phyloP scores from a whole-genome alignment of 2,888 invertebrate genomes.

The Antheraea yamamai region DNA sequence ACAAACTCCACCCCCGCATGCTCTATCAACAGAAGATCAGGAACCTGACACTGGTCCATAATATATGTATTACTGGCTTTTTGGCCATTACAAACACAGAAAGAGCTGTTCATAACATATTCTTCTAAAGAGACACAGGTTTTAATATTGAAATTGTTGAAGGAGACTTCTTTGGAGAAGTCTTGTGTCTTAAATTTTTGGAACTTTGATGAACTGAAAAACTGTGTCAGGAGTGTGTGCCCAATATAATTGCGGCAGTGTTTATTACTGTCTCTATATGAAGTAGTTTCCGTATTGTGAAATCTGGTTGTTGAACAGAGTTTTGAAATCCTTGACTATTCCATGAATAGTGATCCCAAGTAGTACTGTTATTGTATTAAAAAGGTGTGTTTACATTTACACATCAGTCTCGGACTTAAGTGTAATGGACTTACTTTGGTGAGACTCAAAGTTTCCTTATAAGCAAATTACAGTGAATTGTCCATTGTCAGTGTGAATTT shows the following conservation, averaged over 20 bases:
- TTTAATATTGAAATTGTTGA: neutral
- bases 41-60: conserved; percentile 73
- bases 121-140: conserved; percentile 4
- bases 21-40: conserved; percentile 69
- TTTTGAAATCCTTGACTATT: conserved; percentile 2
- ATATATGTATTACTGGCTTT: conserved; percentile 58
- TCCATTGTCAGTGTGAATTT: neutral
- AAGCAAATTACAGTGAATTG: conserved; percentile 11
- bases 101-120: conserved; percentile 58
- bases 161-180: neutral
- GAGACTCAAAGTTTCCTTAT: neutral
- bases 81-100: conserved; percentile 50
- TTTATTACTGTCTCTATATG: neutral
- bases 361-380: neutral
- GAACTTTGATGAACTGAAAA: neutral
- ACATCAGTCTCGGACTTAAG: neutral
- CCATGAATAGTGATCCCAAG: neutral
- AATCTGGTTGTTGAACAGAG: neutral
- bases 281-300: neutral
- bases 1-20: conserved; percentile 63
- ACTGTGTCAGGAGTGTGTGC: neutral
- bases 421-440: neutral
- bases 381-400: neutral
- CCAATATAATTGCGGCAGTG: conserved; percentile 8
- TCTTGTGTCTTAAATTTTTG: neutral